Base-by-base conservation (phyloP, 2,888 invertebrate genomes). In the Drosophila lacicola region DNA sequence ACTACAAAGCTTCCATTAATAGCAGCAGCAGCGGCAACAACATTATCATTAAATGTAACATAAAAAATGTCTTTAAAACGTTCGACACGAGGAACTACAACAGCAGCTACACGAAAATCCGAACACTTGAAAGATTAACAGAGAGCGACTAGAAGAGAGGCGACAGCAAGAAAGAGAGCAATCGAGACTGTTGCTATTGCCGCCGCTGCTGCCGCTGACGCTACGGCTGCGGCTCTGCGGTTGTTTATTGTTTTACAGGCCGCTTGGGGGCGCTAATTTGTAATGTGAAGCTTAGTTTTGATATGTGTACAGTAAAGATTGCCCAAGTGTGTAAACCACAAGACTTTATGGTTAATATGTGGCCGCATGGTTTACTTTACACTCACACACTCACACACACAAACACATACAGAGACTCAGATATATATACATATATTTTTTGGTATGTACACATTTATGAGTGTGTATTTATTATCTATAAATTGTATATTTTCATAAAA, bases 261-360 rank as follows among this genome's bases (percentile, higher is more conserved):
- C 84, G 82, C 76, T 84, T 73, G 87, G 72, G 88, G 89, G 82
- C 87, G 83, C 89, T 89, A 88, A 88, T 87, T 88, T 87, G 75
- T 74, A 66, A 68, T 67, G 63, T 49, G 67, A 77, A 67, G 74
- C 63, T 83, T 56, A 82, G 70, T 74, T 80, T 73, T 57, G 58
- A 65, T 62, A 69, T 55, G 33, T 60, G 50, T 69, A 84, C 62
- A 67, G 70, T 72, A 64, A 61, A 61, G 72, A 64, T 78, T 76
- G 50, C 46, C 55, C 50, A 54, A 70, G 55, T 74, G 47, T 57
- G 54, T 51, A 49, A 68, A 71, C 58, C 36, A 29, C 45, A 50
- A 36, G 17, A 55, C 21, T 50, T 55, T n/a, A 34, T 54, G 63
- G 49, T 67, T 54, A 67, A 34, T 66, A 57, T 45, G 37, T 72